Base-by-base conservation (phyloP, 2,888 invertebrate species). In the Malthinus seriepunctatus region DNA sequence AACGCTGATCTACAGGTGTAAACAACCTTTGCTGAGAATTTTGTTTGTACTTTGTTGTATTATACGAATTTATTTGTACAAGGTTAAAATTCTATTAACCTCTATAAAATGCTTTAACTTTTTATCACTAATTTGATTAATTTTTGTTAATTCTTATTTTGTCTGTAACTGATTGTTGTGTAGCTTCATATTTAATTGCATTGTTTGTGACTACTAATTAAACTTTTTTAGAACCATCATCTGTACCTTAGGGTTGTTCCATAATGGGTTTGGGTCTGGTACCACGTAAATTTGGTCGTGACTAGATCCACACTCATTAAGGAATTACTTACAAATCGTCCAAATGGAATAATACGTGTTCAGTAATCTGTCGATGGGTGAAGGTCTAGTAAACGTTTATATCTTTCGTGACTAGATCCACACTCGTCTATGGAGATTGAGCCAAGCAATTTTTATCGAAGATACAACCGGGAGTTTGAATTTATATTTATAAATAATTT, bases 301-400 rank as follows among this genome's bases (percentile, higher is more conserved):
- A 90, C 90, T 90, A 90, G 90, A 90, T 89, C 90, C 89, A 90
- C 89, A 90, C 90, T 90, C 90, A 90, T 90, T 89, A 88, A 89
- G 38, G 62, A 65, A 64, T 42, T 42, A 11, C 39, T 0, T 15
- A 42, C 39, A 42, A 8, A 15, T n/a, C 15, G n/a, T 23, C 15
- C 15, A 42, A 15, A n/a, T 9, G n/a, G 15, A 14, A 42, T 38
- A 32, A 3, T 9, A 46, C 14, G 61, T 59, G 56, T 48, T 75
- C 79, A 80, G 80, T 80, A 82, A 82, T 84, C 87, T 88, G 84
- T 88, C 84, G 89, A 85, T 86, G 89, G 88, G 87, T 89, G 85
- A 86, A 88, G 85, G 85, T 89, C 89, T 89, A 84, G 88, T 88
- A 82, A 86, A 86, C 87, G 88, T 85, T 74, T 69, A 67, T 68